These are phyloP conservation scores for Lithophane socia DNA, from an alignment of 2,888 invertebrate species.

Conservation along the genomic window DNA sequence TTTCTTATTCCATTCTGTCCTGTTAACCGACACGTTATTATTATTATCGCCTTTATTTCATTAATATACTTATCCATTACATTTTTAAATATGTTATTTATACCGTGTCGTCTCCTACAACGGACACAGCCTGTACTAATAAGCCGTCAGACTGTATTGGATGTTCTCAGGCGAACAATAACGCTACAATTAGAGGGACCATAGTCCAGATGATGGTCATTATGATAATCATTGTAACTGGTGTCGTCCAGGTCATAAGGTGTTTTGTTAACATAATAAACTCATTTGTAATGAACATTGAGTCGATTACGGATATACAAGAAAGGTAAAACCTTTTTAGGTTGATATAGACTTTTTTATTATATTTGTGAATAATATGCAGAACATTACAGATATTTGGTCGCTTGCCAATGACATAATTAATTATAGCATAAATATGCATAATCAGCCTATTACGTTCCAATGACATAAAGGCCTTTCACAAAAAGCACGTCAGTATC, in stretches of 20 bases:
- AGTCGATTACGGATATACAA: not conserved
- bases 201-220: constrained; percentile 33
- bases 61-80: too few relatives aligned
- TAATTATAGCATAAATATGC: too few relatives aligned
- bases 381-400: too few relatives aligned
- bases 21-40: not conserved
- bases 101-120: constrained; percentile 16
- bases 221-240: constrained; percentile 27
- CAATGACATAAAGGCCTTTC: too few relatives aligned
- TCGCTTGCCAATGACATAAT: too few relatives aligned
- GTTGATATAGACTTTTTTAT: too few relatives aligned
- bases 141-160: constrained; percentile 31
- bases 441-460: too few relatives aligned
- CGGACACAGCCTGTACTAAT: constrained; percentile 6
- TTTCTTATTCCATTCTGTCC: not conserved
- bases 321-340: not conserved
- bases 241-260: not conserved
- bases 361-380: too few relatives aligned
- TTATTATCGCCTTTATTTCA: not conserved
- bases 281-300: not conserved
- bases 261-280: not conserved
- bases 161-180: constrained; percentile 50
- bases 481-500: too few relatives aligned
- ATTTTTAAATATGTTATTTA: not conserved
- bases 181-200: constrained; percentile 31